phyloP scores from a whole-genome alignment of 2,113 vertebrate genomes.

The Hylia prasina region DNA sequence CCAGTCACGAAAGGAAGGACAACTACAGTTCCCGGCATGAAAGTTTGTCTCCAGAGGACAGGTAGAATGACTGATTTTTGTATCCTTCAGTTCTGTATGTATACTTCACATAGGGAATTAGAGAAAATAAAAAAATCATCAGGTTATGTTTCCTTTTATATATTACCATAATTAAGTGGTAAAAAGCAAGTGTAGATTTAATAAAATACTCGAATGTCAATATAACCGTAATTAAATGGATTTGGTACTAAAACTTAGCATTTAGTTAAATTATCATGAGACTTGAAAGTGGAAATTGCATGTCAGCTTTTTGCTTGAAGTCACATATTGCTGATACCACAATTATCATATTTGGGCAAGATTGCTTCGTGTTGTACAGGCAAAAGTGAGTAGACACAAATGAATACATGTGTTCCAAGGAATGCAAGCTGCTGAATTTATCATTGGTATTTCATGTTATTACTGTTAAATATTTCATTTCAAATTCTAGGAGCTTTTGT shows the following conservation, averaged over 20 bases:
- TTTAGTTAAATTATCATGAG: not conserved
- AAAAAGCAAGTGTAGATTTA: not conserved
- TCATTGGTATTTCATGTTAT: not conserved
- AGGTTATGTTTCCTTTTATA: not conserved
- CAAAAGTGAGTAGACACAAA: not conserved
- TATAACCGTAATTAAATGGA: not conserved
- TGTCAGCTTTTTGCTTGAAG: not conserved
- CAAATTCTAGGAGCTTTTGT: not conserved
- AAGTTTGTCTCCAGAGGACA: slow-evolving; percentile 76
- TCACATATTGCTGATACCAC: not conserved
- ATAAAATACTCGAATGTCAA: not conserved
- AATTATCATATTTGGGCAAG: not conserved
- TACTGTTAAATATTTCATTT: not conserved
- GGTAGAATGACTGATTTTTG: slow-evolving; percentile 55
- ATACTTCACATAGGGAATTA: not conserved
- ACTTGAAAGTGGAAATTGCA: not conserved
- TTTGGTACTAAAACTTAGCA: not conserved
- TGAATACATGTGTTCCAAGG: not conserved
- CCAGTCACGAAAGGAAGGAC: slow-evolving; percentile 68
- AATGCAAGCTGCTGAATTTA: not conserved
- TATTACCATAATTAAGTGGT: not conserved
- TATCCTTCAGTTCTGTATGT: not conserved
- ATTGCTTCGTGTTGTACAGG: not conserved
- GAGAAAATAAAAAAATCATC: not conserved
- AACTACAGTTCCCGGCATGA: slow-evolving; percentile 54